A percentile compares a stretch with the other conserved stretches of the same genome.
Conservation (phyloP, 2,113 vertebrate genomes). For the Paradoxurus hermaphroditus region DNA sequence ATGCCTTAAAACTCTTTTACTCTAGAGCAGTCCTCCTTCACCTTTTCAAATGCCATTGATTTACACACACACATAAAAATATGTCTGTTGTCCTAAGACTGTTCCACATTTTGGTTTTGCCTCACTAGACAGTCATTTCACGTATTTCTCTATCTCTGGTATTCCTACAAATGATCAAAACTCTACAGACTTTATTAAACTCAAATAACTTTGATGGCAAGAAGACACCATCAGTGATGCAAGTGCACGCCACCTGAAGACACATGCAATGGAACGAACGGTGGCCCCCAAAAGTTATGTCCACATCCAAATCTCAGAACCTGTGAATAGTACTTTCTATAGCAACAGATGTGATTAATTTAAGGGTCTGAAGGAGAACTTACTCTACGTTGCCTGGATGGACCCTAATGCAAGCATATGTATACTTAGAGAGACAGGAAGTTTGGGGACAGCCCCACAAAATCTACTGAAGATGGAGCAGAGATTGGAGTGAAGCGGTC, state of each 20-base stretch:
- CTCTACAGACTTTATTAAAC: background rate
- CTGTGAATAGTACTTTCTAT: background rate
- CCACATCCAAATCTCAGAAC: background rate
- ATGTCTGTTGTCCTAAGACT: background rate
- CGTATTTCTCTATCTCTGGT: background rate
- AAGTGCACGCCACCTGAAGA: background rate
- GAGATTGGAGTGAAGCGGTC: background rate
- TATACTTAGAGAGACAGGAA: background rate
- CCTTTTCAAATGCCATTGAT: background rate
- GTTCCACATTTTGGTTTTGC: background rate
- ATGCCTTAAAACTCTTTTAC: background rate
- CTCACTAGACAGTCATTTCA: background rate
- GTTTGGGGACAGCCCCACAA: background rate
- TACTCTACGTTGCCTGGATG: background rate
- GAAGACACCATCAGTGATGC: background rate
- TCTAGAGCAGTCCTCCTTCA: background rate
- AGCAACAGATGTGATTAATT: background rate
- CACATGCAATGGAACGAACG: background rate
- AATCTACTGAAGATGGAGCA: background rate
- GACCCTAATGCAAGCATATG: background rate
- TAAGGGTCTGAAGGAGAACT: background rate
- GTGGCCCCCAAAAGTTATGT: background rate
- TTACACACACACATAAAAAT: background rate
- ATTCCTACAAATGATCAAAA: background rate
- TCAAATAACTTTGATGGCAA: background rate